Base-by-base conservation (phyloP, 2,888 invertebrate genomes). In the Plebejus anna region DNA sequence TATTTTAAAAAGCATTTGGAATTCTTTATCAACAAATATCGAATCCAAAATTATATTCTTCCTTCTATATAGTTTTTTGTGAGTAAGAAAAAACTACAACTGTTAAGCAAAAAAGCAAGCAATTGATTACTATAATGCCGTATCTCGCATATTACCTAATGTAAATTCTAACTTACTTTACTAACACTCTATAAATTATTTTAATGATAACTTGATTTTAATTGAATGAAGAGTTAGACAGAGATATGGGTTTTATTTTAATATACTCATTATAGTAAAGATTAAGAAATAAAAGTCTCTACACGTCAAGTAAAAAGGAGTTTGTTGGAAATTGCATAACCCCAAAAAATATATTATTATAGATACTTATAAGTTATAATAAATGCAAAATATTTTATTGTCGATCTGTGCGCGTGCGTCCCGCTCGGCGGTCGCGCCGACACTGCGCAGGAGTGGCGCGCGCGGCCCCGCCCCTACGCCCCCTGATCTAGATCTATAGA, bases 371-470 rank as follows among this genome's bases (percentile, higher is more conserved):
- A 22, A 55, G 0, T 16, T 59, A 22, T 22, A 57, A 57, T 9
- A 42, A 22, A 72, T 47, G 28, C 4, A 72, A 72, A 32, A 32
- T 32, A 28, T 16, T 47, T 72, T 47, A 2, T 47, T 28, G 9
- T 7, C n/a, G 47, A 5, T 61, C 38, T 9, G n/a, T 38, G 13
- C 55, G 78, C 80, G 80, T 80, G 78, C 78, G 76, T 75, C 71
- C 78, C 76, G 77, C 75, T 59, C 78, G 77, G 55, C 66, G 71
- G 71, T 61, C 77, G 78, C 77, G 78, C 79, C 79, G 75, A 78
- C 80, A 78, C 76, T 90, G 90, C 88, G 88, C 90, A 84, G 87
- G 89, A 88, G 88, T 87, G 86, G 86, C 84, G 80, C 85, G 83
- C 84, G 82, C 83, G 82, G 81, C 83, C 83, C 82, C 85, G 84